Base-by-base conservation (phyloP, 1,140 invertebrate genomes). In the Akabosia matsudoensis region DNA sequence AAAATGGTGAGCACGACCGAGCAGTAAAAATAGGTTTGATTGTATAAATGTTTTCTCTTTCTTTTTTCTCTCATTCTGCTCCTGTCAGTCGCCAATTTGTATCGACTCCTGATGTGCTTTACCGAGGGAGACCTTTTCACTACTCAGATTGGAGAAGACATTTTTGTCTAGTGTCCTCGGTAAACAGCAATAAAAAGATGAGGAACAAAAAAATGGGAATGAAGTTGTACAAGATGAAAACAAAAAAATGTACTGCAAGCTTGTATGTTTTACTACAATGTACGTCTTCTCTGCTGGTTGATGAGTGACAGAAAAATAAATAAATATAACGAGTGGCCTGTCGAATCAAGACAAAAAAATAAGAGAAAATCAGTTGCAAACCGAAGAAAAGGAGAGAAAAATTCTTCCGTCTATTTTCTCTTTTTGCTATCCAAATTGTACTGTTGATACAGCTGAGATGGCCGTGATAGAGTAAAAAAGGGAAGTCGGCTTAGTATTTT, bases 361-460 rank as follows among this genome's bases (percentile, higher is more conserved):
- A 45, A 45, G 37, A 18, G 37, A 45, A 45, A 45, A 45, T 45
- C 37, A 18, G 18, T 10, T 18, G 37, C 37, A 45, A 45, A 45
- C 37, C 37, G 37, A 45, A 18, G 7, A 7, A 45, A n/a, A n/a
- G n/a, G n/a, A n/a, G n/a, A n/a, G n/a, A n/a, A n/a, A n/a, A n/a
- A n/a, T n/a, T n/a, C n/a, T n/a, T n/a, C n/a, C n/a, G n/a, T n/a
- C n/a, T n/a, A n/a, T n/a, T n/a, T n/a, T n/a, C n/a, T 45, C 7
- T 45, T 18, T 10, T 45, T 45, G 18, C 37, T 18, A 45, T 18
- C 7, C 37, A 45, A 45, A 18, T 45, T 18, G 18, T 45, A 18
- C 18, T 67, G 61, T 67, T 67, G 61, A 67, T 30, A 67, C 28
- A 67, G 61, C 30, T 67, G 61, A 67, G 61, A 45, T n/a, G n/a